phyloP scores from a whole-genome alignment of 2,113 vertebrate genomes.

The Egretta garzetta region DNA sequence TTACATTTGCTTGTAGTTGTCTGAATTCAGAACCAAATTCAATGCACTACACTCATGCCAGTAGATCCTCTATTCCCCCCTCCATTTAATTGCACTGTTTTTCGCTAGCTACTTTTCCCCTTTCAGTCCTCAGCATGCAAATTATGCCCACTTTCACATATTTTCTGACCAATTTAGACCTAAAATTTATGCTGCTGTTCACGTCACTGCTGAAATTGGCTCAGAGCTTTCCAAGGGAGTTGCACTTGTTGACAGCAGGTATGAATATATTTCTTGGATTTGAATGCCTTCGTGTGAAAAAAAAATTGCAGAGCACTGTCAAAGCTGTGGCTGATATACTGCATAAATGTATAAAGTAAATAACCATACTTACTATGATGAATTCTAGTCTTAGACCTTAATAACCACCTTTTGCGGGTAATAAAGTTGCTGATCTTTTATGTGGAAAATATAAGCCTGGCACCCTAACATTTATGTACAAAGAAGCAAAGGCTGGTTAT shows the following conservation, averaged over 20 bases:
- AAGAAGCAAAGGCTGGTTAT: conserved; percentile 60
- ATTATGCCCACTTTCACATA: conserved; percentile 59
- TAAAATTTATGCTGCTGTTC: conserved; percentile 62
- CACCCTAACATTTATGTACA: conserved; percentile 50
- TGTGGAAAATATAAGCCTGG: conserved; percentile 64
- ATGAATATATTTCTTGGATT: conserved; percentile 71
- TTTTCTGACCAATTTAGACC: conserved; percentile 69
- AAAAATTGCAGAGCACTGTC: conserved; percentile 70
- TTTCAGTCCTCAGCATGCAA: conserved; percentile 57
- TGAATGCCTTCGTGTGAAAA: conserved; percentile 62
- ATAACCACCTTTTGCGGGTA: conserved; percentile 63
- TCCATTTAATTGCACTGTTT: conserved; percentile 24
- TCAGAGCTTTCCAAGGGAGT: conserved; percentile 68
- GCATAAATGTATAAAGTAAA: conserved; percentile 72
- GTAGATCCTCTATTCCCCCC: neutral
- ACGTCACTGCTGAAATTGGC: conserved; percentile 67
- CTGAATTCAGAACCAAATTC: conserved; percentile 57
- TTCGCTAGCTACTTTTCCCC: conserved; percentile 21
- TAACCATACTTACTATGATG: conserved; percentile 65
- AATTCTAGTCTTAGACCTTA: conserved; percentile 71
- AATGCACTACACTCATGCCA: neutral
- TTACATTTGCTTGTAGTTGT: conserved; percentile 59
- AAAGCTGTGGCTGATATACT: conserved; percentile 69
- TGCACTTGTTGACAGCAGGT: conserved; percentile 70
- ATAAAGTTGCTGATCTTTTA: conserved; percentile 67